Evolutionary conservation across 2,797 vertebrate species (phyloP).

Genomic region (Channa striata): DNA sequence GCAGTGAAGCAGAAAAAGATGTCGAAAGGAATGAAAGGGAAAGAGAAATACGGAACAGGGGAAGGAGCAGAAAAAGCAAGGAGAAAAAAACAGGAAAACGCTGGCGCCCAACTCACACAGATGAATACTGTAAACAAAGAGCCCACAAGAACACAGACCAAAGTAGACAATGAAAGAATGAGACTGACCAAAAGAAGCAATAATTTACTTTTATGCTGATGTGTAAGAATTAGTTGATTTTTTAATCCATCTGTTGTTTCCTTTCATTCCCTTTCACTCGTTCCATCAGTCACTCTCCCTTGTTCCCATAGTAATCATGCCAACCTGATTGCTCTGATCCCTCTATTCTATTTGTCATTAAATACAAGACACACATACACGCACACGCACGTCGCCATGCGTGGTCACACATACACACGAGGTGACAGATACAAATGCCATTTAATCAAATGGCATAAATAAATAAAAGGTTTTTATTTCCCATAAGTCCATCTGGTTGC

Average conservation of each 20-base stretch:
- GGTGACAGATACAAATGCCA: slow-evolving; percentile 79
- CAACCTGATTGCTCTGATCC: slow-evolving; percentile 80
- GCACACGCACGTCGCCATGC: background rate
- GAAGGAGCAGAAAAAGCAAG: background rate
- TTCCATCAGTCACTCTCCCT: slow-evolving; percentile 60
- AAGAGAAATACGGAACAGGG: background rate
- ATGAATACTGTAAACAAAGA: slow-evolving; percentile 15
- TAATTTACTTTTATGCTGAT: slow-evolving; percentile 30
- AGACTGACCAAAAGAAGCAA: slow-evolving; percentile 21
- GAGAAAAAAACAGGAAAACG: slow-evolving; percentile 11
- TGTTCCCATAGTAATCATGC: slow-evolving; percentile 80
- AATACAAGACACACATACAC: slow-evolving; percentile 56
- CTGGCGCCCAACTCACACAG: slow-evolving; percentile 7
- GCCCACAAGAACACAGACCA: background rate
- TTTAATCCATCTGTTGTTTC: slow-evolving; percentile 57
- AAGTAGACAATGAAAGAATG: slow-evolving; percentile 5
- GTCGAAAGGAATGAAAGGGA: slow-evolving; percentile 15
- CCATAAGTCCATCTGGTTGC: slow-evolving; percentile 77
- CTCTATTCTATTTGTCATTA: slow-evolving; percentile 80
- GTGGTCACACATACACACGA: slow-evolving; percentile 44
- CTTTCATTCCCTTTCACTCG: slow-evolving; percentile 38
- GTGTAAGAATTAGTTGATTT: slow-evolving; percentile 52
- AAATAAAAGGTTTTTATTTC: slow-evolving; percentile 83
- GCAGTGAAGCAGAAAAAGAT: slow-evolving; percentile 22
- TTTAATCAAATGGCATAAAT: slow-evolving; percentile 82